phyloP scores from a whole-genome alignment of 2,113 vertebrate species.

The Lates calcarifer region DNA sequence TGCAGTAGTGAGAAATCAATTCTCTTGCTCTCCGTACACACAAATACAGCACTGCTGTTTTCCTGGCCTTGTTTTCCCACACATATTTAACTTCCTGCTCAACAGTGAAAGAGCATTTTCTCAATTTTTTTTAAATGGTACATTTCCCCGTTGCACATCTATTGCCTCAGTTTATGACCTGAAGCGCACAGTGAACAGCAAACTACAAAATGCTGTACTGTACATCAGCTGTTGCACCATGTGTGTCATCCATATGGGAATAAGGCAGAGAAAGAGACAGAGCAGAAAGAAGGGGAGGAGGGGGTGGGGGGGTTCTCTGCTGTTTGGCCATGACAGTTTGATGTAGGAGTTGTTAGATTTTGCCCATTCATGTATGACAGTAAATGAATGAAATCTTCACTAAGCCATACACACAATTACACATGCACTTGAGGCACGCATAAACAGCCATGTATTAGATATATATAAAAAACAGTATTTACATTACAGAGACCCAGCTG shows the following conservation, averaged over 20 bases:
- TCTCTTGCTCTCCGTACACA: neutral
- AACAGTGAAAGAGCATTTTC: conserved; percentile 47
- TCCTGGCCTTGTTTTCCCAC: conserved; percentile 8
- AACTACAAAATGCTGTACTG: conserved; percentile 41
- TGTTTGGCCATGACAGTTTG: conserved; percentile 26
- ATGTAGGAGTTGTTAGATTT: conserved; percentile 29
- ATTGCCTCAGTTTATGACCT: conserved; percentile 27
- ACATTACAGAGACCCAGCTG: too few species aligned
- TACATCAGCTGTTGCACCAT: conserved; percentile 52
- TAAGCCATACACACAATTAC: conserved; percentile 5
- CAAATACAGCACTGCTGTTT: conserved; percentile 23
- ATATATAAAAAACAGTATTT: neutral
- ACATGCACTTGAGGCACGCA: neutral
- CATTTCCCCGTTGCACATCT: conserved; percentile 33
- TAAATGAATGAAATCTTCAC: conserved; percentile 31
- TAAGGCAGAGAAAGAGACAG: neutral
- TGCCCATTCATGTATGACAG: conserved; percentile 33
- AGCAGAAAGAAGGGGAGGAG: neutral
- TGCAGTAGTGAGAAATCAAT: conserved; percentile 37
- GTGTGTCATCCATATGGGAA: conserved; percentile 45
- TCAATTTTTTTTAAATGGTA: neutral
- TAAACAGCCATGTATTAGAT: neutral
- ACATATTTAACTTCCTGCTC: conserved; percentile 27
- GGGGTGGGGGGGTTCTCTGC: neutral
- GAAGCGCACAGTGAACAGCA: conserved; percentile 24